A percentile compares a stretch with the other conserved stretches of the same genome.
These are phyloP conservation scores for Luscinia luscinia DNA, from an alignment of 2,797 vertebrate genomes.

Conservation along the genomic window DNA sequence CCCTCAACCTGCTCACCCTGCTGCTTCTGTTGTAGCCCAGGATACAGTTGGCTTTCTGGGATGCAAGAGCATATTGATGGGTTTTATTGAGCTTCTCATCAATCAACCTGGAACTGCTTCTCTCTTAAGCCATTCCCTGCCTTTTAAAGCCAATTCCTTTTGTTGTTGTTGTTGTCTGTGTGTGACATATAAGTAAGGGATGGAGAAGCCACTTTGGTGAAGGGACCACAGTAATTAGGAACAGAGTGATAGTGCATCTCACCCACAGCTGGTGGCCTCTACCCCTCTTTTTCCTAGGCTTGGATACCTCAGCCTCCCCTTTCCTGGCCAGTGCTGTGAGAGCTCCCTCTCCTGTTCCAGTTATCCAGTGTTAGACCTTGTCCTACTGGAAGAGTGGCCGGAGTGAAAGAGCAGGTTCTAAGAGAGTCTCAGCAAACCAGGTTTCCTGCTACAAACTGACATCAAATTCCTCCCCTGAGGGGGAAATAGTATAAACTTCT, in stretches of 20 bases:
- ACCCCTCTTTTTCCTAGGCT: background rate
- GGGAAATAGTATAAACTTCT: background rate
- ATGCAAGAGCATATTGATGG: no score
- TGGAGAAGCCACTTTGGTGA: background rate
- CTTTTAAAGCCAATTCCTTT: background rate
- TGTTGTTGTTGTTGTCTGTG: no score
- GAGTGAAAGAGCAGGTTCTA: background rate
- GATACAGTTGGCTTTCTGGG: background rate
- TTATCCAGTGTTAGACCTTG: background rate
- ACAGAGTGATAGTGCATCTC: background rate
- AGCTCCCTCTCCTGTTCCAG: conserved; percentile 57
- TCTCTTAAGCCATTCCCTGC: background rate
- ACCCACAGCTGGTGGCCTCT: background rate
- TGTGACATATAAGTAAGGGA: background rate
- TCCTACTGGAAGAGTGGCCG: background rate
- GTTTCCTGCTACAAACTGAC: background rate
- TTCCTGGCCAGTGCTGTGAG: background rate
- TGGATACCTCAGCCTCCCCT: background rate
- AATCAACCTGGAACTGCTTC: background rate
- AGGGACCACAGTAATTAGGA: background rate
- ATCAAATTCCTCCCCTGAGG: background rate
- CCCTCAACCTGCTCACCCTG: background rate
- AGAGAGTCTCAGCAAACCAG: background rate
- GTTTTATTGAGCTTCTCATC: background rate
- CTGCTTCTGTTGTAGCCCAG: background rate